These are phyloP conservation scores for Kudoa iwatai DNA, from an alignment of 30 jellyfish, hydroid and myxozoan species.

Conservation along the genomic window DNA sequence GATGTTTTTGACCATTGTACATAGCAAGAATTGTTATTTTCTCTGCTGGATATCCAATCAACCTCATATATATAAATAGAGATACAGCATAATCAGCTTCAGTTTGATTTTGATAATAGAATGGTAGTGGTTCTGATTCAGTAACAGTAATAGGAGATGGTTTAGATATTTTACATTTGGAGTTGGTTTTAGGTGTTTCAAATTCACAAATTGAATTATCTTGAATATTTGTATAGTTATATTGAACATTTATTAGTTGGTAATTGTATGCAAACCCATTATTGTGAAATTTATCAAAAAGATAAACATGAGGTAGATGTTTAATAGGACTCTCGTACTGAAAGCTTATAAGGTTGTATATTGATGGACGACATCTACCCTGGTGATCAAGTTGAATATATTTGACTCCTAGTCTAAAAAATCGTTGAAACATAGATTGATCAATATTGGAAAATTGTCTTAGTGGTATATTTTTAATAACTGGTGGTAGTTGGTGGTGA, in stretches of 20 bases:
- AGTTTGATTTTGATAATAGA: slow-evolving; percentile 44
- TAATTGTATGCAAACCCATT: slow-evolving; percentile 41
- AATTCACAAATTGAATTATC: too few relatives aligned
- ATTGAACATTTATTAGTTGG: slow-evolving; percentile 39
- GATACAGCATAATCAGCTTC: slow-evolving; percentile 92
- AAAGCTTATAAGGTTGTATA: slow-evolving; percentile 38
- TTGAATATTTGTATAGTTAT: too few relatives aligned
- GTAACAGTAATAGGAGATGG: too few relatives aligned
- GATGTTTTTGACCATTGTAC: slow-evolving; percentile 80
- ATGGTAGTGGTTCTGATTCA: slow-evolving; percentile 77
- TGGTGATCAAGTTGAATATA: slow-evolving; percentile 72
- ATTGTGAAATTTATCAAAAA: too few relatives aligned
- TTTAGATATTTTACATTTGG: too few relatives aligned
- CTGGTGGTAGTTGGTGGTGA: slow-evolving; percentile 96
- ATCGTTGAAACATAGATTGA: slow-evolving; percentile 56
- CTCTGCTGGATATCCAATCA: slow-evolving; percentile 58
- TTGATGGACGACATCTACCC: slow-evolving; percentile 69
- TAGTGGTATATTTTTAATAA: slow-evolving; percentile 69
- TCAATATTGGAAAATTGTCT: slow-evolving; percentile 80
- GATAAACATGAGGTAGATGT: slow-evolving; percentile 20
- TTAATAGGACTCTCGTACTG: slow-evolving; percentile 16
- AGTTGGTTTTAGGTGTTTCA: slow-evolving; percentile 54
- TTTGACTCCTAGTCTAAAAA: slow-evolving; percentile 76
- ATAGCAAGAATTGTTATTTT: slow-evolving; percentile 36
- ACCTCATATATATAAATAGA: slow-evolving; percentile 75